Conservation (phyloP, 2,888 invertebrate genomes). For the Drosophila siamana region DNA sequence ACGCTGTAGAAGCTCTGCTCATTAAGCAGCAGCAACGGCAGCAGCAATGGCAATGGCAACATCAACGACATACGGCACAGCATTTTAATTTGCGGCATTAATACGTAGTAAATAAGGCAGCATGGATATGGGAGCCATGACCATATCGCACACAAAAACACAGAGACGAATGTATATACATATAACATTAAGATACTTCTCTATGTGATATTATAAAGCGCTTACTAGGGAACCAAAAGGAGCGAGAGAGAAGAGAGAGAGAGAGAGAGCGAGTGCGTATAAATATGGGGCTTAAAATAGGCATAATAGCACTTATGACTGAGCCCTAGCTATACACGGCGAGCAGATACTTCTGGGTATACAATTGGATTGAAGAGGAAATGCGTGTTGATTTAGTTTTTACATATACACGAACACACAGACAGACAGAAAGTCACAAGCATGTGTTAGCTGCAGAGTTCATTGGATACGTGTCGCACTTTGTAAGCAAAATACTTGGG, state of each 20-base stretch:
- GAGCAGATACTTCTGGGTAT: constrained; percentile 3
- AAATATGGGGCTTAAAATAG: constrained; percentile 50
- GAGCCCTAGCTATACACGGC: constrained; percentile 21
- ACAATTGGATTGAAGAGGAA: constrained; percentile 28
- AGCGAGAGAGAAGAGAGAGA: constrained; percentile 12
- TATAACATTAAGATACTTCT: constrained; percentile 1
- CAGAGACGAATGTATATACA: constrained; percentile 4
- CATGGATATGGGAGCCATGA: constrained; percentile 24
- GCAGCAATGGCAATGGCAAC: constrained; percentile 43
- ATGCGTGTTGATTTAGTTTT: constrained; percentile 31
- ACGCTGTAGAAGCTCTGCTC: constrained; percentile 57
- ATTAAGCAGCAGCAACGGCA: constrained; percentile 57
- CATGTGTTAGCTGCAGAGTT: constrained; percentile 25
- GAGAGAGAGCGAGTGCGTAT: constrained; percentile 16
- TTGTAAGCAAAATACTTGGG: neutral
- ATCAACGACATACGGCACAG: constrained; percentile 58
- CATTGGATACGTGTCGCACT: constrained; percentile 1
- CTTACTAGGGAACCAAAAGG: constrained; percentile 35
- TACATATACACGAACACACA: neutral
- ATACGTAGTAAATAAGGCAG: constrained; percentile 65
- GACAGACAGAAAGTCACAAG: neutral
- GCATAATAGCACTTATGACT: constrained; percentile 44
- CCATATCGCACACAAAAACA: constrained; percentile 16
- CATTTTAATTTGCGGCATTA: constrained; percentile 74
- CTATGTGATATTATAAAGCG: constrained; percentile 35